Evolutionary conservation across 1,140 invertebrate species (phyloP).

Genomic region (Nebria ingens): DNA sequence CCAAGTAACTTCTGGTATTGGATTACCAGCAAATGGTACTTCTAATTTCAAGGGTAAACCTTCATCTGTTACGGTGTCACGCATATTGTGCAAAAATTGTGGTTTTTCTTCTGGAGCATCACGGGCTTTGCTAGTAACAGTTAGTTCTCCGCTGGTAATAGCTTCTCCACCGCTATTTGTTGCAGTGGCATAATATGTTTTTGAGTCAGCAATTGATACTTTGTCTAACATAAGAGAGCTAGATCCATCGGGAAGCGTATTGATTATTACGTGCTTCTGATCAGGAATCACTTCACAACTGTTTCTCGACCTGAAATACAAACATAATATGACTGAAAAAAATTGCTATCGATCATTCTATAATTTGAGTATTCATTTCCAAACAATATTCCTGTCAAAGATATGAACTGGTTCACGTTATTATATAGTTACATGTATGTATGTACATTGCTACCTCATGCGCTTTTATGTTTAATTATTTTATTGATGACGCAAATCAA

Average conservation of each 20-base stretch:
- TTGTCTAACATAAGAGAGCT: constrained; percentile 51
- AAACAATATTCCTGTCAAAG: too few relatives aligned
- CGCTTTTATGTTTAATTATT: background rate
- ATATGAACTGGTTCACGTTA: too few relatives aligned
- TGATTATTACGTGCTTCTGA: constrained; percentile 52
- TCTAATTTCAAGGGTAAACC: constrained; percentile 54
- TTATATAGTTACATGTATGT: too few relatives aligned
- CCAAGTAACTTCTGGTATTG: constrained; percentile 76
- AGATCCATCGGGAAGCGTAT: constrained; percentile 55
- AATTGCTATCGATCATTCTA: constrained; percentile 3
- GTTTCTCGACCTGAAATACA: constrained; percentile 58
- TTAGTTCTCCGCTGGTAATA: constrained; percentile 55
- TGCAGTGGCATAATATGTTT: constrained; percentile 64
- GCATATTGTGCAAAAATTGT: constrained; percentile 58
- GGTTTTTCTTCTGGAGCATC: constrained; percentile 60
- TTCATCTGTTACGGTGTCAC: constrained; percentile 67
- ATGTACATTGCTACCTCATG: too few relatives aligned
- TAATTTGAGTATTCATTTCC: background rate
- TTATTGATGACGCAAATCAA: too few relatives aligned
- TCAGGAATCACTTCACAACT: constrained; percentile 66
- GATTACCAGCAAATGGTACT: constrained; percentile 71
- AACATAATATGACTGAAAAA: constrained; percentile 2
- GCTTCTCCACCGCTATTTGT: constrained; percentile 63
- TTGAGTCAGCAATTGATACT: constrained; percentile 53
- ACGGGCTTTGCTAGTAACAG: constrained; percentile 49